These are phyloP conservation scores for Actias luna DNA, from an alignment of 2,888 invertebrate genomes.

Conservation along the genomic window DNA sequence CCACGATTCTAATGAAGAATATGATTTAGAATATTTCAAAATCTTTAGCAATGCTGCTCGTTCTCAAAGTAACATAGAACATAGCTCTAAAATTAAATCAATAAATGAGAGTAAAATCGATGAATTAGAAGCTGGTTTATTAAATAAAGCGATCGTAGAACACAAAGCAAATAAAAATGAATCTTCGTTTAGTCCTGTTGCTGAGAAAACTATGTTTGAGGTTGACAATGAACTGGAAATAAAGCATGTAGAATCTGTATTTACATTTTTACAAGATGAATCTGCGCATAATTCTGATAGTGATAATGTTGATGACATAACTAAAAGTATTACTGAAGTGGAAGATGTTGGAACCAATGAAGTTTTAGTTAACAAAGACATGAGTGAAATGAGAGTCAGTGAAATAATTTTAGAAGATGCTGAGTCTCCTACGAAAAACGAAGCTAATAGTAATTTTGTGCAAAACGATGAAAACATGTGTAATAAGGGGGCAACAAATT, in stretches of 20 bases:
- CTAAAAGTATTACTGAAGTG: constrained; percentile 20
- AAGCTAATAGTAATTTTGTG: not conserved
- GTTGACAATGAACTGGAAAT: constrained; percentile 2
- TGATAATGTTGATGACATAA: constrained; percentile 25
- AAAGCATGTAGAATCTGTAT: constrained; percentile 11
- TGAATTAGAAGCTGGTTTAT: not conserved
- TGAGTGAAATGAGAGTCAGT: constrained; percentile 21
- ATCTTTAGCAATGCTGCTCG: not conserved
- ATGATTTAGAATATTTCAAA: not conserved
- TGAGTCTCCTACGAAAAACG: not conserved
- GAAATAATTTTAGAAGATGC: constrained; percentile 6
- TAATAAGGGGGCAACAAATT: not conserved
- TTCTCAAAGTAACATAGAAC: not conserved
- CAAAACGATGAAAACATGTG: not conserved
- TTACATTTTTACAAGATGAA: constrained; percentile 6
- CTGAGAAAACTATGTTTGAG: not conserved
- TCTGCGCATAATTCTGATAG: constrained; percentile 10
- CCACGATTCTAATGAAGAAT: not conserved
- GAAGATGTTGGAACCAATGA: constrained; percentile 18
- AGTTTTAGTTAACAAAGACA: constrained; percentile 15
- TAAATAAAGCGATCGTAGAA: not conserved
- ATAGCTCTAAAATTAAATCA: not conserved
- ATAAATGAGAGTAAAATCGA: not conserved
- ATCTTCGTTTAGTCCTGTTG: not conserved
- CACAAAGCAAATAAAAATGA: not conserved